Evolutionary conservation across 2,888 invertebrate species (phyloP).

Genomic region (Idaea biselata): DNA sequence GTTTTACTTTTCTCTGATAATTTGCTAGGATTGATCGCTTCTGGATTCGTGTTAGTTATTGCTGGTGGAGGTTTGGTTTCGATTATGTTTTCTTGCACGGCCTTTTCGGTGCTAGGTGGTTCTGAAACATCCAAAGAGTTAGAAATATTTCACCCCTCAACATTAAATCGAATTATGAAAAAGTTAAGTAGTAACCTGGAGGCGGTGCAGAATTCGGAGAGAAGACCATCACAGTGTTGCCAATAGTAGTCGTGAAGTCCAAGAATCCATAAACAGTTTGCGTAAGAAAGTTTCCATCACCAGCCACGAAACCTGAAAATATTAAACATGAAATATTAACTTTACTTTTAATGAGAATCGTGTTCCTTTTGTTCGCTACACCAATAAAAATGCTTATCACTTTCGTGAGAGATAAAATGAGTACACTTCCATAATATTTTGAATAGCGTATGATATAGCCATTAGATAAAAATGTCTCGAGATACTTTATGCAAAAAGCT

Average conservation of each 20-base stretch:
- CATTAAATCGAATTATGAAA: neutral
- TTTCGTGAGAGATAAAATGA: neutral
- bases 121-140: slow-evolving; percentile 47
- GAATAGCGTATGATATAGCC: slow-evolving; percentile 25
- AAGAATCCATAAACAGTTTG: slow-evolving; percentile 96
- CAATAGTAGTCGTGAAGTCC: slow-evolving; percentile 96
- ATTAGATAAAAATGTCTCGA: slow-evolving; percentile 39
- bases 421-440: slow-evolving; percentile 10
- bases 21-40: slow-evolving; percentile 73
- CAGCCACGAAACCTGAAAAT: slow-evolving; percentile 19
- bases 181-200: slow-evolving; percentile 75
- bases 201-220: slow-evolving; percentile 91
- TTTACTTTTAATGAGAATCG: neutral
- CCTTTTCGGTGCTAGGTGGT: slow-evolving; percentile 66
- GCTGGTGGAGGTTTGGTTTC: slow-evolving; percentile 73
- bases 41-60: slow-evolving; percentile 61
- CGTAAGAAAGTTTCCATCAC: slow-evolving; percentile 81
- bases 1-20: slow-evolving; percentile 62
- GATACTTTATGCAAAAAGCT: slow-evolving; percentile 46
- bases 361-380: neutral
- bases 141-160: slow-evolving; percentile 8
- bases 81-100: slow-evolving; percentile 70
- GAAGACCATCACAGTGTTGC: slow-evolving; percentile 96
- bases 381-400: neutral
- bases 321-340: neutral